phyloP scores from a whole-genome alignment of 2,113 vertebrate species.

The Hystrix cristata region DNA sequence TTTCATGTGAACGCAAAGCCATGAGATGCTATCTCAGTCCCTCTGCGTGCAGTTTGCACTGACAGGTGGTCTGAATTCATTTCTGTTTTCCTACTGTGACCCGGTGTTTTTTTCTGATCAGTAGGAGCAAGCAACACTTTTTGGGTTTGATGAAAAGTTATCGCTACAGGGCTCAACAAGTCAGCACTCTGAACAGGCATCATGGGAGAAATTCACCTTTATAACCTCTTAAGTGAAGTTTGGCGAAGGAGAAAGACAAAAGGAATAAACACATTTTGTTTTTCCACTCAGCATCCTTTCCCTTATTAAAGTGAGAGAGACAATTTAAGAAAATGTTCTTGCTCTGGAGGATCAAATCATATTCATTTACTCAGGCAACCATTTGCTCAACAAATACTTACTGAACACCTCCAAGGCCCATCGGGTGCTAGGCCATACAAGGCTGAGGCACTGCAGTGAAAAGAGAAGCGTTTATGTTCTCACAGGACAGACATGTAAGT shows the following conservation, averaged over 20 bases:
- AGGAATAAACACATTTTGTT: background rate
- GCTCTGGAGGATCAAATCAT: background rate
- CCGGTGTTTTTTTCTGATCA: background rate
- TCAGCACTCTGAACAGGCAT: background rate
- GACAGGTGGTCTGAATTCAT: background rate
- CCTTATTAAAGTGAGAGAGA: background rate
- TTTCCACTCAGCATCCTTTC: background rate
- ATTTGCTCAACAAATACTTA: background rate
- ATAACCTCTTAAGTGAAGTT: background rate
- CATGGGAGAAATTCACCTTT: background rate
- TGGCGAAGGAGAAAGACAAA: background rate
- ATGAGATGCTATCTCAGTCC: background rate
- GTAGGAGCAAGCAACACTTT: background rate
- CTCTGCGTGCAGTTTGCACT: background rate
- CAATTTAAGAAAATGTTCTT: background rate
- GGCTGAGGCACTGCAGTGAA: background rate
- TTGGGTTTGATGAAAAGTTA: background rate
- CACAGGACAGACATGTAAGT: background rate
- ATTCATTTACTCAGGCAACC: background rate
- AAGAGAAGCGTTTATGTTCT: background rate
- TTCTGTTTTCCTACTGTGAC: background rate
- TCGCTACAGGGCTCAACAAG: background rate
- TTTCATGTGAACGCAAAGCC: background rate
- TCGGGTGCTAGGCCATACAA: no score
- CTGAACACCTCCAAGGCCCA: background rate